phyloP scores from a whole-genome alignment of 2,888 invertebrate species.

The Octodonta nipae region DNA sequence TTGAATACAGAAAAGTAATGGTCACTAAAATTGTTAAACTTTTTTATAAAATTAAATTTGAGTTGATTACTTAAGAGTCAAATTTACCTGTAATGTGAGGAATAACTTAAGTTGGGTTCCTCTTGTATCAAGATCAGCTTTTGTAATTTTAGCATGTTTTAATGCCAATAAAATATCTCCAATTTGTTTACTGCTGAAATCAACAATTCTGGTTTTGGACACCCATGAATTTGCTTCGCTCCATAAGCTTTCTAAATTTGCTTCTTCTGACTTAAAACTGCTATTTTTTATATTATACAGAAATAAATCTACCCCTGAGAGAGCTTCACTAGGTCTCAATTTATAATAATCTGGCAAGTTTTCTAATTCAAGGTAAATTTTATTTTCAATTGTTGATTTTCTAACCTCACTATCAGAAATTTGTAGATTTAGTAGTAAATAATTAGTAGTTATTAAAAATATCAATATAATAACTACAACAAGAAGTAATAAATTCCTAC shows the following conservation, averaged over 20 bases:
- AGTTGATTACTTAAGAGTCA: no score
- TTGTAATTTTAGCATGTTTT: constrained; percentile 50
- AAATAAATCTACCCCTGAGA: constrained; percentile 18
- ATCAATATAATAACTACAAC: no score
- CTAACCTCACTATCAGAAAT: constrained; percentile 22
- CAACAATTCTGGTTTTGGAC: constrained; percentile 28
- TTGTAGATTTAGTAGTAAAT: constrained; percentile 22
- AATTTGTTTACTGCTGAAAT: constrained; percentile 35
- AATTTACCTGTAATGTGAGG: constrained; percentile 55
- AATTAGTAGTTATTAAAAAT: constrained; percentile 23
- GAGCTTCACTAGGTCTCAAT: constrained; percentile 8
- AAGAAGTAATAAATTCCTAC: no score
- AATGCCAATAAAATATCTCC: constrained; percentile 55
- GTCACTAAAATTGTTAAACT: no score
- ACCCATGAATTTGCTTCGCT: constrained; percentile 33
- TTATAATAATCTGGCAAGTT: constrained; percentile 17
- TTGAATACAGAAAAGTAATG: no score
- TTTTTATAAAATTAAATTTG: no score
- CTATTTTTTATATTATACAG: constrained; percentile 15
- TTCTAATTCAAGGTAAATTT: constrained; percentile 18
- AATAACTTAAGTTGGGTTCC: constrained; percentile 86
- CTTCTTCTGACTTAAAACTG: constrained; percentile 3
- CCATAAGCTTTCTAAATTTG: constrained; percentile 25
- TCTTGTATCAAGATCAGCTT: constrained; percentile 65
- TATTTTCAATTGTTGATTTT: constrained; percentile 15